A percentile compares a stretch with the other conserved stretches of the same genome.
Evolutionary conservation across 2,888 invertebrate species (phyloP).

Genomic region (Sthenelais limicola): DNA sequence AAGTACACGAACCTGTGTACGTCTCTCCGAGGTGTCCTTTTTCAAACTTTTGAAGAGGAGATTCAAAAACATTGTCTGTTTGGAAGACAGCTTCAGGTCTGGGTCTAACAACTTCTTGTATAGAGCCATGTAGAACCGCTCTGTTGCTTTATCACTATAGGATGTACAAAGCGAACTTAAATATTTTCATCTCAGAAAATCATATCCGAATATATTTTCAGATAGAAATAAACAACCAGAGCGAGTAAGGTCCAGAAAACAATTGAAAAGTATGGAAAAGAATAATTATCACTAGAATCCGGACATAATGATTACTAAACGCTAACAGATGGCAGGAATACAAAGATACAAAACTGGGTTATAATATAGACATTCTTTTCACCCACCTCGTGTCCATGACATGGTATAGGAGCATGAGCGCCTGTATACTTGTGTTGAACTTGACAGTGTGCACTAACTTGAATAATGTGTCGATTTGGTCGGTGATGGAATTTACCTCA

Average conservation of each 20-base stretch:
- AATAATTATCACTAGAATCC: background rate
- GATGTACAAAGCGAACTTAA: too few species aligned
- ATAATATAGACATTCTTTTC: background rate
- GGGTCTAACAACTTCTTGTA: conserved; percentile 89
- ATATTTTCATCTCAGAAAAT: too few species aligned
- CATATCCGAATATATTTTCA: too few species aligned
- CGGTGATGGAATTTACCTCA: conserved; percentile 72
- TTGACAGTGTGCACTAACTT: conserved; percentile 85
- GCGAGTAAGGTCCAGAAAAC: too few species aligned
- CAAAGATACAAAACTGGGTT: background rate
- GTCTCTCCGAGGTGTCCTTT: conserved; percentile 80
- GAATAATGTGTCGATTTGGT: conserved; percentile 84
- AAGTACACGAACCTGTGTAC: conserved; percentile 76
- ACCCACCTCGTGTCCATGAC: conserved; percentile 74
- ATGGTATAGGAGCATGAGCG: conserved; percentile 78
- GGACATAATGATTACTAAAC: background rate
- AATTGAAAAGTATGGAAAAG: too few species aligned
- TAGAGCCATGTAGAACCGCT: conserved; percentile 83
- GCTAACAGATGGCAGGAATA: background rate
- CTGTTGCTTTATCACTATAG: conserved; percentile 70
- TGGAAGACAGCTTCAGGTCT: conserved; percentile 76
- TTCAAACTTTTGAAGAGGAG: conserved; percentile 88
- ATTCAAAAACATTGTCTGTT: conserved; percentile 84
- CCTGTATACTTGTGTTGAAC: conserved; percentile 79
- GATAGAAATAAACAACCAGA: too few species aligned